Evolutionary conservation across 2,113 vertebrate genomes (phyloP), one percentile per base, ranked within the genome.

Genomic region (Emydura subglobosa): DNA sequence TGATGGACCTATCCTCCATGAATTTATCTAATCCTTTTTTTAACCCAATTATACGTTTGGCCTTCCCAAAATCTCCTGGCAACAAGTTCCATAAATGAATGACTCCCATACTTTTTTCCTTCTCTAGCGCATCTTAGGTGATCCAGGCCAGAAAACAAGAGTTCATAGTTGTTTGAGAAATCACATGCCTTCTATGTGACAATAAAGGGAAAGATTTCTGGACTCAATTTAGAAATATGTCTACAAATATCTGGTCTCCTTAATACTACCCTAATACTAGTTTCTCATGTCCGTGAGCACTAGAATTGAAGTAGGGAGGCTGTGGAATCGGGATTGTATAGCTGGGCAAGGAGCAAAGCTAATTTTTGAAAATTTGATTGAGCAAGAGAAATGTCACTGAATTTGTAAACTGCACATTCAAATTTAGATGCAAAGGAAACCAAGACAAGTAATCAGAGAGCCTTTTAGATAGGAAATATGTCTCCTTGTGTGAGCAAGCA

Each of bases 261-360:
- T 68, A 68, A 68, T 4, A 7, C 31, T n/a, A n/a, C 61, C 16
- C 6, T 16, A 68, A 68, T 68, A n/a, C 7, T 68, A n/a, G 16
- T 19, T 68, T 68, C 61, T 68, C 34, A n/a, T 68, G 61, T n/a
- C 61, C 14, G 17, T 68, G 34, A 68, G 61, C 16, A n/a, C 34
- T 19, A 86, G 91, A 94, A 95, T 88, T 93, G 82, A 88, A 2
- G 1, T 31, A 51, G 65, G 79, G 91, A 76, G 76, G 84, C 57
- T 90, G 50, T 87, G 82, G 90, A 96, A 96, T 92, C 85, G 85
- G 85, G 86, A 90, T 81, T 0, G 0, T 50, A 86, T 51, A 86
- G 83, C 95, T 93, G 79, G 93, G 92, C 90, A 92, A 87, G 86
- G 89, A 95, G 76, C 79, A 93, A 95, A 95, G 19, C 39, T 22